Percentiles rank a stretch among this genome's conserved stretches.
Evolutionary conservation across 2,888 invertebrate genomes (phyloP).

Genomic region (Arenicola marina): DNA sequence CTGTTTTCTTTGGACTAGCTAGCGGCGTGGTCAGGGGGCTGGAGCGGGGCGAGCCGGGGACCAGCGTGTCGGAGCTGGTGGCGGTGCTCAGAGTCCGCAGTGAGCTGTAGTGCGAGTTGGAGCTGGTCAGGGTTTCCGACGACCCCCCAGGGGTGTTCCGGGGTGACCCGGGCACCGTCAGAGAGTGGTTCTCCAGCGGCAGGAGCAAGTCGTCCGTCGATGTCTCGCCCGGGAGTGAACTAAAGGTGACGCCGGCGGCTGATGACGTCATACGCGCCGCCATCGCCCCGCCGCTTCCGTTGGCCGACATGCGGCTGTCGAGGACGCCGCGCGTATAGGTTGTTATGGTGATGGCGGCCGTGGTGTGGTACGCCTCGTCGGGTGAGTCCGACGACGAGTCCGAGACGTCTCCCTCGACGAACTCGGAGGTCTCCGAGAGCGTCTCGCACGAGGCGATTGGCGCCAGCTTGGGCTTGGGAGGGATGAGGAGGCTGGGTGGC

Average conservation of each 20-base stretch:
- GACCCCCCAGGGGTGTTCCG: slow-evolving; percentile 33
- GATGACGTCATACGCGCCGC: not conserved
- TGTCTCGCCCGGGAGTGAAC: slow-evolving; percentile 7
- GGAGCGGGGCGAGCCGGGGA: slow-evolving; percentile 49
- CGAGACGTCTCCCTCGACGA: slow-evolving; percentile 4
- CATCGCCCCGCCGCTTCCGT: not conserved
- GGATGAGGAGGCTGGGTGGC: slow-evolving; percentile 18
- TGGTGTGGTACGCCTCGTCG: slow-evolving; percentile 11
- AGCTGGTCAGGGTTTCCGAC: slow-evolving; percentile 41
- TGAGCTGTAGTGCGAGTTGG: slow-evolving; percentile 22
- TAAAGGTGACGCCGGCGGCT: not conserved
- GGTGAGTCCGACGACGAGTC: slow-evolving; percentile 1
- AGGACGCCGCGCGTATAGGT: slow-evolving; percentile 13
- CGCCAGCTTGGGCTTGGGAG: slow-evolving; percentile 51
- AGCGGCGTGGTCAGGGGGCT: slow-evolving; percentile 38
- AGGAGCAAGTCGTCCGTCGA: slow-evolving; percentile 17
- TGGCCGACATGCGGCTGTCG: not conserved
- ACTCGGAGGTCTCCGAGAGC: slow-evolving; percentile 41
- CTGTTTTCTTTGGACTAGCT: slow-evolving; percentile 8
- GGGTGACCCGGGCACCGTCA: slow-evolving; percentile 16
- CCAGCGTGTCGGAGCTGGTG: slow-evolving; percentile 54
- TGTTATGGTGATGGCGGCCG: slow-evolving; percentile 17
- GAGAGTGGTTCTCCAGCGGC: not conserved
- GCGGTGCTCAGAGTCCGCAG: slow-evolving; percentile 43
- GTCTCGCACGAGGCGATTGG: slow-evolving; percentile 61